Base-by-base conservation (phyloP, 1,140 invertebrate species). In the Scaptomyza hsui region DNA sequence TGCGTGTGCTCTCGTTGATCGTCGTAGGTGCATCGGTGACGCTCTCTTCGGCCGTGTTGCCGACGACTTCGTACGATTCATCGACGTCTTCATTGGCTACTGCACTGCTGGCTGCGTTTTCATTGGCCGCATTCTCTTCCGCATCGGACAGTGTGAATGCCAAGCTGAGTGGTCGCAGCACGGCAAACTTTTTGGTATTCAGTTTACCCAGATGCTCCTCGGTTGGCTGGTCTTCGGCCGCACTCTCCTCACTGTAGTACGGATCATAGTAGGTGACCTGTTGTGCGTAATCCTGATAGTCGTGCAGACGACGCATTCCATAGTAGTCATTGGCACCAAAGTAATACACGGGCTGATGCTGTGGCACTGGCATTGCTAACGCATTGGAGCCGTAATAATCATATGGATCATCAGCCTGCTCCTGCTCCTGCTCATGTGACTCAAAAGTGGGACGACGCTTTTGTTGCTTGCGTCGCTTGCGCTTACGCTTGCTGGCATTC, bases 1-100 rank as follows among this genome's bases (percentile, higher is more conserved):
- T 90, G 55, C 80, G 89, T 72, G 82, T 71, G 51, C 65, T 63
- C 53, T 89, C 83, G 0, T 75, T 72, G 62, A 81, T 59, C 1
- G 24, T 10, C 7, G 65, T 19, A 12, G 12, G 24, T n/a, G 32
- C 45, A 1, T 69, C 67, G 9, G 48, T 29, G 18, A 52, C 74
- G 10, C 13, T 44, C 42, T 7, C 44, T 62, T 69, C 59, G 4
- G 52, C 7, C 7, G 48, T 47, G 6, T 12, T 19, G 9, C 10
- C 19, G 12, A n/a, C 53, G 9, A 35, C 56, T 1, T 55, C 37
- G 2, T 10, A 45, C 7, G n/a, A 16, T 10, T 42, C 13, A 3
- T 62, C 60, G 6, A 29, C 37, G 26, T 45, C 63, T 18, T 81
- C 41, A 48, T 57, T 53, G 19, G 59, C 12, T 48, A 3, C 39